phyloP scores from a whole-genome alignment of 2,113 vertebrate species.

The Hymenochirus boettgeri region DNA sequence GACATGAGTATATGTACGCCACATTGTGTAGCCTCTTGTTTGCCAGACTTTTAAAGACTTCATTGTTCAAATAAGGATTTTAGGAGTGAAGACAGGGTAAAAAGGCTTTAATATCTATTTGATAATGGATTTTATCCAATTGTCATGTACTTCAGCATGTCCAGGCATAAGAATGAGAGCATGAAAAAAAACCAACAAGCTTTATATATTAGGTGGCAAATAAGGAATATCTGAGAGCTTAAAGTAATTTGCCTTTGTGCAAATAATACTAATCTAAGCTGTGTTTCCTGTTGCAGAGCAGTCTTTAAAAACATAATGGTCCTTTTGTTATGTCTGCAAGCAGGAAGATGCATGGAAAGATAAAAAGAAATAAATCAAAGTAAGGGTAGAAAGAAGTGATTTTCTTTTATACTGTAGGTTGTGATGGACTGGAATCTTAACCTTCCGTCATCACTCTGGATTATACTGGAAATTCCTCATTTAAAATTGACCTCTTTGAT shows the following conservation, averaged over 20 bases:
- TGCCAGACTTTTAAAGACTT: constrained; percentile 53
- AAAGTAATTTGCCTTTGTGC: constrained; percentile 61
- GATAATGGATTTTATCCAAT: constrained; percentile 65
- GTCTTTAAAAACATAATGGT: constrained; percentile 38
- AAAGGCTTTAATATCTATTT: constrained; percentile 61
- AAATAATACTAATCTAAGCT: constrained; percentile 43
- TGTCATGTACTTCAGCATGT: constrained; percentile 58
- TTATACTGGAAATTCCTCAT: constrained; percentile 5
- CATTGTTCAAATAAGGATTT: constrained; percentile 56
- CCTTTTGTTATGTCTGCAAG: constrained; percentile 34
- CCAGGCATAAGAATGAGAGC: constrained; percentile 54
- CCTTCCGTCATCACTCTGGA: background rate
- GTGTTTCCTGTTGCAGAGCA: constrained; percentile 39
- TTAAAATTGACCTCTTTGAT: constrained; percentile 6
- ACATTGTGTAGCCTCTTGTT: constrained; percentile 40
- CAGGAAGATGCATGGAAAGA: constrained; percentile 17
- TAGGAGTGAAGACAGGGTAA: constrained; percentile 54
- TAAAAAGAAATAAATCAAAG: constrained; percentile 39
- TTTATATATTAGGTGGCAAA: constrained; percentile 61
- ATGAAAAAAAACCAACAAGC: constrained; percentile 48
- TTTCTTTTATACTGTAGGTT: constrained; percentile 13
- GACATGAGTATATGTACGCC: constrained; percentile 4
- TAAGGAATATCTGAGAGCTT: constrained; percentile 48
- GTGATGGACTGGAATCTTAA: constrained; percentile 36
- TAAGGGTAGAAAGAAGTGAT: constrained; percentile 13